Base-by-base conservation (phyloP, 2,797 vertebrate genomes). In the Rhabdophis nuchalis region DNA sequence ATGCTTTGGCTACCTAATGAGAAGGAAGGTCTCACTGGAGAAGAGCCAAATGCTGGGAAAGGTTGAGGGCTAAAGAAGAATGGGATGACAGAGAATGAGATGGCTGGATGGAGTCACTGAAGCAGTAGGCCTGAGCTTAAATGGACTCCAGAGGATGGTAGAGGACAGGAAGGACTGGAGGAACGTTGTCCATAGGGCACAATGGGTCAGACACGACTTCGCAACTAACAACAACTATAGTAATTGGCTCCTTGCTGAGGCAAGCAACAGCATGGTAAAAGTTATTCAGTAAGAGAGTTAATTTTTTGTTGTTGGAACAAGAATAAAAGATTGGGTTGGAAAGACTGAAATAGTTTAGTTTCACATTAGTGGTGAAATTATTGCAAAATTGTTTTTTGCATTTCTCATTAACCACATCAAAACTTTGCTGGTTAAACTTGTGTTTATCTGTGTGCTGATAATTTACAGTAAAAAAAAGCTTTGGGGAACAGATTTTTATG, bases 351-450 rank as follows among this genome's bases (percentile, higher is more conserved):
- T 95, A 90, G 90, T 96, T 96, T 94, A 95, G 94, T 96, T 95
- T 97, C 95, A 91, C 92, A 82, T 90, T 92, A 93, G 96, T 92
- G 94, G 92, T 94, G 93, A 91, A 96, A 95, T 94, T 95, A 94
- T 95, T 95, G 92, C 95, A 94, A 95, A 92, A 96, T 96, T 96
- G 96, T 95, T 96, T 97, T 95, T 96, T 96, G 86, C 95, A 96
- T 96, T 96, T 96, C 94, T 96, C 95, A 94, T 96, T 68, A 96
- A 96, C 94, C 95, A 96, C 95, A 94, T 92, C 95, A 97, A 96
- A 96, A 95, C 96, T 91, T 95, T 95, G 95, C 95, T 29, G 95
- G 95, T 56, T 56, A 58, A 77, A 77, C 9, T 58, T 92, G 14
- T 85, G 23, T n/a, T 88, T 90, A 58, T 92, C 56, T 91, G 27